Evolutionary conservation across 2,797 vertebrate species (phyloP), one percentile per base, ranked within the genome.

Genomic region (Anableps anableps): DNA sequence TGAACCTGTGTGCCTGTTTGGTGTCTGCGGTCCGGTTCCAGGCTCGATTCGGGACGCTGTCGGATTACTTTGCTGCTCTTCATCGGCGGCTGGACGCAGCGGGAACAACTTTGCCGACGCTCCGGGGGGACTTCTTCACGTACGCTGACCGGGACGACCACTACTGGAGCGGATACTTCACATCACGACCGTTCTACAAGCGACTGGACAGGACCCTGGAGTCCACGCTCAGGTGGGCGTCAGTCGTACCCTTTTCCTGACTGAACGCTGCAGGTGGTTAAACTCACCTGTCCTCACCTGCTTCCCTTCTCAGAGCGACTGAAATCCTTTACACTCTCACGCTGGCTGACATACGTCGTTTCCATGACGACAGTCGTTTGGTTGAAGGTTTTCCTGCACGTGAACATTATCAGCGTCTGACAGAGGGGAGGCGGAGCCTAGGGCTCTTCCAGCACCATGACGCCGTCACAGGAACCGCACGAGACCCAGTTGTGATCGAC

Each of bases 91-190:
- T 93, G n/a, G 29, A 5, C 0, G 38, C 74, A 0, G 1, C 72
- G 0, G 95, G 94, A 41, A 53, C 80, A 1, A 93, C 94, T 17
- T 82, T 96, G 31, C 98, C 98, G 4, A 90, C 96, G 48, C 19
- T 99, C 14, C 95, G 97, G 45, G 98, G 98, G 51, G 98, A 99
- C 94, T 99, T 99, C 92, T 99, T 99, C 92, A 98, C 98, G 0
- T 99, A 99, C 5, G 97, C 98, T 0, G 98, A 99, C 94, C 95
- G 97, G 47, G 98, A 99, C 34, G 96, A 99, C 86, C 97, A 99
- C 87, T 99, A 99, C 85, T 99, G 98, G 98, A 99, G 97, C 76
- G 98, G 98, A 3, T 99, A 97, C 91, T 99, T 97, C 88, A 99
- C 98, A 43, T 99, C 98, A 0, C 95, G 98, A 48, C 98, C 98